These are phyloP conservation scores for Bufotes viridis DNA, from an alignment of 2,797 vertebrate species.

Conservation along the genomic window DNA sequence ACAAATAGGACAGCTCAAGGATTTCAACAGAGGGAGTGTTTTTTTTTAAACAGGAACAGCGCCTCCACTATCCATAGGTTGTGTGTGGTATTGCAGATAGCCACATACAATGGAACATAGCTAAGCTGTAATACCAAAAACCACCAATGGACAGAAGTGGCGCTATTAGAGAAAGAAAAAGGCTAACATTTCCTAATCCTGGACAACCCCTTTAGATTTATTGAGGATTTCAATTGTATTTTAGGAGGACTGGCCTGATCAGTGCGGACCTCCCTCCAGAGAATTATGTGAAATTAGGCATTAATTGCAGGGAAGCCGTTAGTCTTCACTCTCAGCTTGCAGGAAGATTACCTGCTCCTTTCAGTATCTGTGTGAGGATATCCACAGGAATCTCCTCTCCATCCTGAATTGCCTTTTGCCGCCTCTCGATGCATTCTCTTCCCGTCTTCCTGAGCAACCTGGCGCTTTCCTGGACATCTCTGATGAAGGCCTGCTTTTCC, in stretches of 20 bases:
- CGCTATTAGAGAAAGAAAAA: not conserved
- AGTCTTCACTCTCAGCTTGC: not conserved
- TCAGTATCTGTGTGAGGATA: slow-evolving; percentile 90
- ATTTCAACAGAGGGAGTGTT: too few relatives aligned
- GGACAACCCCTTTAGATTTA: too few relatives aligned
- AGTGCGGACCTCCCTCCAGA: too few relatives aligned
- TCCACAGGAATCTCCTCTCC: slow-evolving; percentile 81
- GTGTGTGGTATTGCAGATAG: too few relatives aligned
- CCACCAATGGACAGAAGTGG: not conserved
- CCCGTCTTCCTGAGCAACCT: slow-evolving; percentile 81
- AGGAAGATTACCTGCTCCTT: slow-evolving; percentile 69
- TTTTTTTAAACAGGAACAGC: too few relatives aligned
- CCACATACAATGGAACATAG: too few relatives aligned
- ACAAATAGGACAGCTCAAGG: too few relatives aligned
- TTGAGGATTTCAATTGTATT: not conserved
- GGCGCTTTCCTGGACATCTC: slow-evolving; percentile 76
- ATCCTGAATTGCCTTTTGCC: slow-evolving; percentile 77
- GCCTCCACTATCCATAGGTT: too few relatives aligned
- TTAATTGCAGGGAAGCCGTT: too few relatives aligned
- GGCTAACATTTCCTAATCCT: not conserved
- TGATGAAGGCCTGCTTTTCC: slow-evolving; percentile 75
- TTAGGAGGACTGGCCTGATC: too few relatives aligned
- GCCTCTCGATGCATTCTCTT: slow-evolving; percentile 79
- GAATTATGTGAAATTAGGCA: not conserved
- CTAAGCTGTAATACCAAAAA: too few relatives aligned